These are phyloP conservation scores for Alosa alosa DNA, from an alignment of 2,113 vertebrate genomes.

Conservation along the genomic window DNA sequence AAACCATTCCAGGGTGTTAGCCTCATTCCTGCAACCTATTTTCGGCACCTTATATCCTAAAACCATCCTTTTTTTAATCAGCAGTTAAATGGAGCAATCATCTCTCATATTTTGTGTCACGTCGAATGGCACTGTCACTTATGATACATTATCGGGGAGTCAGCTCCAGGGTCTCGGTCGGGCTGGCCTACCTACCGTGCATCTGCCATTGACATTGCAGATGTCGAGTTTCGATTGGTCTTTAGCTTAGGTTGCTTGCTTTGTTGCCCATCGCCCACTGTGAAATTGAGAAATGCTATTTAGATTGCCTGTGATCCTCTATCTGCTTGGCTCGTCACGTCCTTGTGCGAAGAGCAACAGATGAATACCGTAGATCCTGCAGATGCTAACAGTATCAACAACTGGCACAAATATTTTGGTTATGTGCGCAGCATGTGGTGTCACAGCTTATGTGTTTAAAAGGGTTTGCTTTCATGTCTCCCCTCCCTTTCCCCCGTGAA, in stretches of 20 bases:
- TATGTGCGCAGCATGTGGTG: neutral
- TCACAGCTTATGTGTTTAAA: neutral
- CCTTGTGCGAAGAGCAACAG: neutral
- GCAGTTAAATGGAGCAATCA: slow-evolving; percentile 12
- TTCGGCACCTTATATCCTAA: neutral
- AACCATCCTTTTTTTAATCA: neutral
- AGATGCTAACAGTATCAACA: neutral
- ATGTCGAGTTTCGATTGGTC: neutral
- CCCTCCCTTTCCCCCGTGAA: neutral
- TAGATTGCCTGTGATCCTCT: neutral
- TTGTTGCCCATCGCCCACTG: neutral
- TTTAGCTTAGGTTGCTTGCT: neutral
- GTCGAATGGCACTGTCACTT: neutral
- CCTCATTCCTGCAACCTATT: slow-evolving; percentile 7
- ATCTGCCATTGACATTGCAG: slow-evolving; percentile 6
- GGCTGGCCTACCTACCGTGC: neutral
- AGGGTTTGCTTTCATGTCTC: neutral
- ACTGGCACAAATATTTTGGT: neutral
- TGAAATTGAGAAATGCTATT: neutral
- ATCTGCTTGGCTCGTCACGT: neutral
- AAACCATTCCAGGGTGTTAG: neutral
- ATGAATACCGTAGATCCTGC: neutral
- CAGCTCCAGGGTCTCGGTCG: neutral
- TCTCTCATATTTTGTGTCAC: neutral
- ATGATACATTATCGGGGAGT: neutral